Conservation (phyloP, 1,140 invertebrate genomes). For the Ceratosolen solmsi region DNA sequence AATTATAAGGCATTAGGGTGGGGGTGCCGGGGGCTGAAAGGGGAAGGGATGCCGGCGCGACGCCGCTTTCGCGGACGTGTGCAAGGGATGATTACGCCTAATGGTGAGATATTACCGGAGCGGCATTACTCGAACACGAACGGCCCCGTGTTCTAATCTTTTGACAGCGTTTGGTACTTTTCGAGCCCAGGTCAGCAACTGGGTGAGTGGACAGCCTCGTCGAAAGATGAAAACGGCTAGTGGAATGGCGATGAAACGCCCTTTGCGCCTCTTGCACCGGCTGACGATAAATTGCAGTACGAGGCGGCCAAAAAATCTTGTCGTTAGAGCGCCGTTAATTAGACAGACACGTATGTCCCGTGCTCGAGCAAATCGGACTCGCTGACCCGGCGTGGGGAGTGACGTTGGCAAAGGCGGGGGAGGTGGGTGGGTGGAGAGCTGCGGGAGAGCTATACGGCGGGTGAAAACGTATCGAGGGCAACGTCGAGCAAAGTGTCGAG, state of each 20-base stretch:
- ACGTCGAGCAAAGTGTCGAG: not conserved
- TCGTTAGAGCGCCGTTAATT: too few species aligned
- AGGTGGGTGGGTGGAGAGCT: not conserved
- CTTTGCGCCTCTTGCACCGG: too few species aligned
- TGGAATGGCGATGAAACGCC: too few species aligned
- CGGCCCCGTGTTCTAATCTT: conserved; percentile 72
- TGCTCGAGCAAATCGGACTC: too few species aligned
- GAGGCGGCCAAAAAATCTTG: conserved; percentile 23
- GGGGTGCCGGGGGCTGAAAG: not conserved
- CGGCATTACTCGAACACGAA: conserved; percentile 72
- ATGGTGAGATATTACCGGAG: conserved; percentile 74
- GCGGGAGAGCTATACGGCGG: not conserved
- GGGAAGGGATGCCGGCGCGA: conserved; percentile 57
- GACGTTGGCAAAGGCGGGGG: too few species aligned
- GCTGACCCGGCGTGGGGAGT: too few species aligned
- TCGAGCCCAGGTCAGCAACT: conserved; percentile 9
- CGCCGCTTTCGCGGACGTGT: conserved; percentile 65
- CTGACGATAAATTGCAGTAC: not conserved
- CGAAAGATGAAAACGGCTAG: too few species aligned
- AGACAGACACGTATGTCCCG: too few species aligned
- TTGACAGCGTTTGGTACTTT: conserved; percentile 64
- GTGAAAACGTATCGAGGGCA: too few species aligned
- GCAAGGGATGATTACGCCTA: conserved; percentile 74
- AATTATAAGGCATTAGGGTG: conserved; percentile 68
- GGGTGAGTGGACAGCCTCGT: not conserved